These are phyloP conservation scores for Creontiades dilutus DNA, from an alignment of 2,888 invertebrate species.

Conservation along the genomic window DNA sequence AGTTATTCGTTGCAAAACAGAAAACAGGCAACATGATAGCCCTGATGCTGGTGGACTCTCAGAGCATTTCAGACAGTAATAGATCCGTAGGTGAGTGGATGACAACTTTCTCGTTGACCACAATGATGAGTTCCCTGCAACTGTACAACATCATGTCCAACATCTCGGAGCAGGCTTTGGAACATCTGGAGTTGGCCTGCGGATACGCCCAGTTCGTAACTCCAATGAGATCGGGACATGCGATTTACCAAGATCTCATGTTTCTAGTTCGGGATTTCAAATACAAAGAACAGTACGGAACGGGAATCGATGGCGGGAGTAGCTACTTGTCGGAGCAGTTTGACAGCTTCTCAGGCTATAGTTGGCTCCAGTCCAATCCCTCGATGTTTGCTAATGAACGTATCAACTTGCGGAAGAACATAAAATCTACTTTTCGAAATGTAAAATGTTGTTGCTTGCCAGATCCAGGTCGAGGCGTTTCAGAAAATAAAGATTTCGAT, in stretches of 20 bases:
- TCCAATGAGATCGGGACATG: neutral
- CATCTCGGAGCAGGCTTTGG: neutral
- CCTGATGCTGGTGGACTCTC: neutral
- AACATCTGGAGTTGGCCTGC: neutral
- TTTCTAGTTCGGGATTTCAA: slow-evolving; percentile 97
- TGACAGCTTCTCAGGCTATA: neutral
- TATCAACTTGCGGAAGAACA: slow-evolving; percentile 16
- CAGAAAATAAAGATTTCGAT: neutral
- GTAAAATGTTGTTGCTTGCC: slow-evolving; percentile 34
- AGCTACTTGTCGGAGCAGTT: neutral
- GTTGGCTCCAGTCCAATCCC: neutral
- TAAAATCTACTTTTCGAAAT: neutral
- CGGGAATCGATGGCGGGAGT: slow-evolving; percentile 93
- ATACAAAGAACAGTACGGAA: slow-evolving; percentile 95
- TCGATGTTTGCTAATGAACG: neutral
- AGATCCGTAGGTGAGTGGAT: neutral
- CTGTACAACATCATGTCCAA: neutral
- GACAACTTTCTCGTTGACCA: neutral
- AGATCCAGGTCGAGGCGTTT: slow-evolving; percentile 21
- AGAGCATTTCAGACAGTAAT: neutral
- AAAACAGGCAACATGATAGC: neutral
- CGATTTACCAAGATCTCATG: slow-evolving; percentile 88
- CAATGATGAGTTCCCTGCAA: neutral
- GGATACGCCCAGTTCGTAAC: neutral
- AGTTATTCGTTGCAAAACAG: neutral